Evolutionary conservation across 2,888 invertebrate genomes (phyloP).

Genomic region (Nemurella pictetii): DNA sequence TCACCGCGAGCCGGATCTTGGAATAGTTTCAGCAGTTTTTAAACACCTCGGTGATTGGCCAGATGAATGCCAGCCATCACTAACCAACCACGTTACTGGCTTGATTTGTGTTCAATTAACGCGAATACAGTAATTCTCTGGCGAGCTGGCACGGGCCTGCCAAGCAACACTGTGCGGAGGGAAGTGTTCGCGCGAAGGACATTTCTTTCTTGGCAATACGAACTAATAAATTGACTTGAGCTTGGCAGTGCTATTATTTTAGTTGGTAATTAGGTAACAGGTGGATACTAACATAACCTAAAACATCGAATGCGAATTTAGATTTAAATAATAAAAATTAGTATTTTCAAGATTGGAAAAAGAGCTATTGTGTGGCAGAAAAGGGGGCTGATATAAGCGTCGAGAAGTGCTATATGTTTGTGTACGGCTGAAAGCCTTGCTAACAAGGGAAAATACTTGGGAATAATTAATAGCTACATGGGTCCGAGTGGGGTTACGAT

Average conservation of each 20-base stretch:
- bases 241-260: constrained; percentile 39
- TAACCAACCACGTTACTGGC: constrained; percentile 22
- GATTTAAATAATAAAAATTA: not conserved
- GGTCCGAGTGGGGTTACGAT: not conserved
- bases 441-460: not conserved
- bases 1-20: not conserved
- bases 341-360: not conserved
- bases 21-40: not conserved
- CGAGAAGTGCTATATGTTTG: not conserved
- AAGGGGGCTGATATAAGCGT: not conserved
- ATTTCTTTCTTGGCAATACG: constrained; percentile 38
- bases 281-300: constrained; percentile 31
- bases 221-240: constrained; percentile 36
- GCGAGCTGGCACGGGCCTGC: not conserved
- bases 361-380: not conserved
- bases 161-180: constrained; percentile 2
- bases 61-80: constrained; percentile 6
- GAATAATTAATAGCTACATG: not conserved
- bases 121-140: constrained; percentile 10
- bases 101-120: constrained; percentile 41
- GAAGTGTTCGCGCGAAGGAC: constrained; percentile 4
- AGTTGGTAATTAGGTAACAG: constrained; percentile 40
- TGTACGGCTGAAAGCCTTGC: not conserved
- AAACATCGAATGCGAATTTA: constrained; percentile 1
- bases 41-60: constrained; percentile 24